Percentiles rank a stretch among this genome's conserved stretches.
phyloP scores from a whole-genome alignment of 2,113 vertebrate species.

The Pitta sordida region DNA sequence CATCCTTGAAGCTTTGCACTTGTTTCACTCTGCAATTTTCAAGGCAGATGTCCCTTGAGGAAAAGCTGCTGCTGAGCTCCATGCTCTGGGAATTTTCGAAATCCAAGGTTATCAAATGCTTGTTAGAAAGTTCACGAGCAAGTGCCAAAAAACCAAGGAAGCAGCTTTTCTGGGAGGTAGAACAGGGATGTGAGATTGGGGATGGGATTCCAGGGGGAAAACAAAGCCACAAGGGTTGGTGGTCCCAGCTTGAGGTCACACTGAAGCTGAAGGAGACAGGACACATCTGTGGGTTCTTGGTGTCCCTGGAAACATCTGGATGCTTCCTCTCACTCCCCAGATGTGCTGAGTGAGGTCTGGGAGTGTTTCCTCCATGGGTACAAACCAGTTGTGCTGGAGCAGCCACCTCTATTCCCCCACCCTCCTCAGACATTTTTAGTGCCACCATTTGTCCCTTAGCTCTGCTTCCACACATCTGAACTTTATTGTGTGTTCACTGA shows the following conservation, averaged over 20 bases:
- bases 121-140: neutral
- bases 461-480: accelerated
- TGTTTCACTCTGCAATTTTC: neutral
- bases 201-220: neutral
- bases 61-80: neutral
- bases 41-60: neutral
- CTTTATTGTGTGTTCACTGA: accelerated
- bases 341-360: neutral
- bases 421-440: accelerated
- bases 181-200: neutral
- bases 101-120: neutral
- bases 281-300: neutral
- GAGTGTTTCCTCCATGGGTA: neutral
- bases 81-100: neutral
- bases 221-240: accelerated
- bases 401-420: neutral
- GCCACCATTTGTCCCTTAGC: neutral
- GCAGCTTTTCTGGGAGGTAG: neutral
- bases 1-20: neutral
- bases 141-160: neutral
- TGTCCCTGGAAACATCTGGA: neutral
- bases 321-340: too few relatives aligned
- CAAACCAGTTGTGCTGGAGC: neutral
- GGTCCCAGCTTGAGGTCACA: accelerated
- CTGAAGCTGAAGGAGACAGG: neutral